Evolutionary conservation across 1,140 invertebrate genomes (phyloP), one percentile per base, ranked within the genome.

Genomic region (Calephelis virginiensis): DNA sequence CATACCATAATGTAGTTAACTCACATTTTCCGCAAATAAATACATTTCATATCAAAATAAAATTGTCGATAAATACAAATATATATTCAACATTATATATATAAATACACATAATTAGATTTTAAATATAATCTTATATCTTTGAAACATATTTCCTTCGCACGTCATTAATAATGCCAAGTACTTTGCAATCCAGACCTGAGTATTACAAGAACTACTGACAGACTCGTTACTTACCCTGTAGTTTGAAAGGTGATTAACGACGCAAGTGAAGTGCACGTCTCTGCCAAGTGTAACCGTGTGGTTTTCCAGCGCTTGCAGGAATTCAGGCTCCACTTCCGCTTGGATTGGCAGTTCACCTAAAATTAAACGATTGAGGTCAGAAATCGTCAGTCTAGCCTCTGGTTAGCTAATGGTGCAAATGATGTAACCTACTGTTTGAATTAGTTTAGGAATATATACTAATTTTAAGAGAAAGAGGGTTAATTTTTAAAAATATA

Each of bases 261-360:
- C 96, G 66, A 97, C 94, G 81, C 97, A 98, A 14, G 97, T 97
- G 83, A 98, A 97, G 73, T 94, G 95, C 37, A 97, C 94, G 79
- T 97, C 97, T 47, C 96, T 92, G 48, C 97, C 97, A 87, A 97
- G 95, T 61, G 96, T 95, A 38, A 97, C 96, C 9, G 96, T 97
- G 73, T 96, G 94, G 87, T 98, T 98, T 80, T 96, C 96, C 76
- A 98, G 85, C 43, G 95, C 94, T 53, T 94, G 94, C 75, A 97
- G 92, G 89, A 98, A 98, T 81, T 96, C 94, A 28, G 97, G 97
- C 75, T 94, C 92, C 63, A 91, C 73, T 66, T 85, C 85, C 11
- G 79, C 70, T 68, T 89, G 85, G 2, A 84, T 83, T 45, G 87
- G 86, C 78, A 89, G 84, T 77, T 90, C 87, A 75, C 86, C 87